Evolutionary conservation across 2,888 invertebrate species (phyloP), one percentile per base, ranked within the genome.

Genomic region (Melanophora roralis): DNA sequence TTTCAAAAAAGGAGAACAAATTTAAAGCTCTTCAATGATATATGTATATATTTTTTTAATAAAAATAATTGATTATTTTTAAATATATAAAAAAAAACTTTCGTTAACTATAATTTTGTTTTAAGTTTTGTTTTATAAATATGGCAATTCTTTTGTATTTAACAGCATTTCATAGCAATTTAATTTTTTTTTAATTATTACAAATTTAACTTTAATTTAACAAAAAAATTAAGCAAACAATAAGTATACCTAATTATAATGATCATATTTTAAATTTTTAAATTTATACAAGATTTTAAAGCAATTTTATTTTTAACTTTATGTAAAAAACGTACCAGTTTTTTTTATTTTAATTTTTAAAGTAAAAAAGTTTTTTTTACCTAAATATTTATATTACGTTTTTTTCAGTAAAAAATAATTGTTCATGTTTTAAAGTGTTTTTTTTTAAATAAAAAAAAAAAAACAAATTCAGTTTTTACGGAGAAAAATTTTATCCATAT

Each of bases 131-230:
- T 73, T 76, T 74, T 74, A 76, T 76, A 76, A 76, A 80, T 80
- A 80, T 80, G 80, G 80, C 80, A 80, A 76, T 57, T 80, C 75
- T 75, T 40, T 76, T 75, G 59, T n/a, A 65, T 71, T 71, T 60
- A 80, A 80, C 76, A 80, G 80, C 80, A 68, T 75, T 75, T 59
- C 49, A 76, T 68, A 76, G 68, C 64, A 71, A 45, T 38, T 47
- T 67, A 51, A 14, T 43, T 60, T 57, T 23, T 60, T 43, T 47
- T 14, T 47, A 47, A 34, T 40, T 60, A 5, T 6, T 51, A 32
- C 27, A 2, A 40, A 43, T 77, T 57, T 32, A 55, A 65, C 14
- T 67, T 62, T 62, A 60, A 74, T 67, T 60, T 47, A 77, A 81
- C 72, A 64, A 75, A 77, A 74, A 67, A 71, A 62, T 78, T 65